Percentiles rank a stretch among this genome's conserved stretches.
Conservation (phyloP, 2,888 invertebrate species). For the Geophilus truncorum region DNA sequence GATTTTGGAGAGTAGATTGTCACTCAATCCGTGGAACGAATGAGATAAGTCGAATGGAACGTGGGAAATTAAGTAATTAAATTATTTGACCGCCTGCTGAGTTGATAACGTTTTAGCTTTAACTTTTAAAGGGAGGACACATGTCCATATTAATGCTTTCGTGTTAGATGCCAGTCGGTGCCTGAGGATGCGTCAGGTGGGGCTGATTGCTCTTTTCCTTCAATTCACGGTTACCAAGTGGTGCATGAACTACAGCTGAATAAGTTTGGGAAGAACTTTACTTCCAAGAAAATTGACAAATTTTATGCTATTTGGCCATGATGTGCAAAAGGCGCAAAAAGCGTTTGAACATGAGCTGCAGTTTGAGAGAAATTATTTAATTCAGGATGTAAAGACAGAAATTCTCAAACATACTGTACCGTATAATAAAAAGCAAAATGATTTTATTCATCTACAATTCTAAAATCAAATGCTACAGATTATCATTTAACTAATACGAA, state of each 20-base stretch:
- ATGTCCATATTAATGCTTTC: no score
- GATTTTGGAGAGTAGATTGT: background rate
- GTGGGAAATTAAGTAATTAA: background rate
- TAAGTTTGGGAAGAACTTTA: background rate
- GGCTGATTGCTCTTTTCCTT: constrained; percentile 35
- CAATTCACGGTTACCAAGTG: constrained; percentile 33
- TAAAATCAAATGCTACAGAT: no score
- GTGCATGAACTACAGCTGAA: background rate
- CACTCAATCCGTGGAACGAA: background rate
- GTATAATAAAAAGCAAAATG: no score
- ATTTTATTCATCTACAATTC: no score
- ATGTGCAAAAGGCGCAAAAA: constrained; percentile 31
- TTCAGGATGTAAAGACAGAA: constrained; percentile 29
- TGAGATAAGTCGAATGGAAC: background rate
- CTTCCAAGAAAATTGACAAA: background rate
- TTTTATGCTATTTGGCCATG: constrained; percentile 29
- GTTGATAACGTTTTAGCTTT: no score
- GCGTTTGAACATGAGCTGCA: constrained; percentile 29
- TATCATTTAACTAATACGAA: no score
- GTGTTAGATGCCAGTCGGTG: constrained; percentile 34
- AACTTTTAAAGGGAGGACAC: no score
- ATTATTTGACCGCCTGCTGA: no score
- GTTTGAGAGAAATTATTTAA: constrained; percentile 27
- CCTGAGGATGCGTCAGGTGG: background rate
- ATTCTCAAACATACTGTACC: no score